Evolutionary conservation across 2,888 invertebrate species (phyloP), one percentile per base, ranked within the genome.

Genomic region (Calliphora vomitoria): DNA sequence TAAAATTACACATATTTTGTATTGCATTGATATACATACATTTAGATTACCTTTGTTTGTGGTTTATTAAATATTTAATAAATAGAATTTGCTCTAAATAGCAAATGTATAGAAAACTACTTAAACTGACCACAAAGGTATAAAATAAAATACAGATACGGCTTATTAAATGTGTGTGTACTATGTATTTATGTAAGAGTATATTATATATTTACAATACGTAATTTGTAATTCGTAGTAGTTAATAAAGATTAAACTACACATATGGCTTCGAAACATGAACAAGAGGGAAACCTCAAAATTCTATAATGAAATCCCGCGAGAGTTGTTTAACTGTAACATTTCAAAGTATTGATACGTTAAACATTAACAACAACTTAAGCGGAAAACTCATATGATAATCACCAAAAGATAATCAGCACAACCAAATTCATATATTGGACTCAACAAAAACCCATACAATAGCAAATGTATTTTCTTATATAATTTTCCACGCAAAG

Each of bases 331-430:
- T 25, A 31, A 20, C 60, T 53, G 58, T 64, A 83, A 80, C 58
- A 53, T 38, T 55, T 31, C 53, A 53, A 74, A 68, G 60, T 68
- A 85, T 80, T 74, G 74, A 80, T 74, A 85, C 66, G 41, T 68
- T 71, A 8, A 78, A 44, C 20, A 80, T 44, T 41, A 75, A 79
- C 20, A 80, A 69, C 53, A 85, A 87, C 25, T 82, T 85, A 87
- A 87, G 87, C 79, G 87, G 85, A 87, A 87, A 87, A 85, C 75
- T 85, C 82, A 69, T 66, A 82, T 75, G 87, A 87, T 87, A 75
- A 87, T 87, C 87, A 79, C 18, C 31, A 13, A 69, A 78, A 85
- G 87, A 87, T 87, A 87, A 87, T 85, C 85, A 69, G 38, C n/a
- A 82, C 35, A 80, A 20, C 6, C 58, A 85, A 87, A 82, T 85